Evolutionary conservation across 2,888 invertebrate species (phyloP), one percentile per base, ranked within the genome.

Genomic region (Drosophila macrospina): DNA sequence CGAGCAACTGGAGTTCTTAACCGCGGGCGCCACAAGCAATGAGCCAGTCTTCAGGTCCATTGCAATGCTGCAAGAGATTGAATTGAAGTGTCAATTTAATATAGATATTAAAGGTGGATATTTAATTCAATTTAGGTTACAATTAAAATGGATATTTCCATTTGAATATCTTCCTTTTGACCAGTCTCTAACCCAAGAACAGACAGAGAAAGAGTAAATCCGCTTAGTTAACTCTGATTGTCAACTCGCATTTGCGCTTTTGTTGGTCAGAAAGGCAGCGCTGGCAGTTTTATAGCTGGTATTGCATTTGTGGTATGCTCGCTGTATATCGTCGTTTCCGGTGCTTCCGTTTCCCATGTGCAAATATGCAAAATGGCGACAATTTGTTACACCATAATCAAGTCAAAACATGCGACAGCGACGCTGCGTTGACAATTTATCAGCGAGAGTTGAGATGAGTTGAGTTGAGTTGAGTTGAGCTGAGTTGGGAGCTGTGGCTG

Each of bases 1-100:
- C 92, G 95, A 95, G 92, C 97, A 97, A 86, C 96, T 97, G 92
- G 95, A 96, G 93, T 97, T 97, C 91, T 95, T 95, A 60, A 97
- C 93, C 81, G 95, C 94, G 74, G 97, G 97, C 90, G 97, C 95
- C 90, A 95, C 94, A 89, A 97, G 94, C 92, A 95, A 94, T 90
- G 95, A 95, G 92, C 93, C 93, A 89, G 91, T 91, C 90, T 93
- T 92, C 80, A 93, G 92, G 92, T 93, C 93, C 92, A 93, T 93
- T 89, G 90, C 91, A 90, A 88, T 70, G 84, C 91, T 91, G 26
- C 8, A 51, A 37, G 1, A 41, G 3, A 51, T 10, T 26, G 10
- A 15, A 51, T 37, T 26, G 0, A 6, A 6, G 2, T 28, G 5
- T 1, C 8, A 7, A 28, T 2, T 28, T 28, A 28, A 8, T 8